Conservation (phyloP, 2,113 vertebrate genomes). For the Galeopterus variegatus region DNA sequence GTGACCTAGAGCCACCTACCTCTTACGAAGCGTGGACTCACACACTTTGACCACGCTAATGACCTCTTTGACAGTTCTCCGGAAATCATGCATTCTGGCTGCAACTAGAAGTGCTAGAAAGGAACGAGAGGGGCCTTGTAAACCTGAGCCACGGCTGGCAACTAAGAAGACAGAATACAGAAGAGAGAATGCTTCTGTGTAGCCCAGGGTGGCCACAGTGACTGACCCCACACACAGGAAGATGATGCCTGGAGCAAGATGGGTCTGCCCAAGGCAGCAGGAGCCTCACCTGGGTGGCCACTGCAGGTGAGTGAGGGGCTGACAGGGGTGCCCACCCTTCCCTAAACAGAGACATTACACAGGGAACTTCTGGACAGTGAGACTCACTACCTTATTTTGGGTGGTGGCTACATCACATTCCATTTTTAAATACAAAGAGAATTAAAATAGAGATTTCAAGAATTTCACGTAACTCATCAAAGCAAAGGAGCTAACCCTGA, state of each 20-base stretch:
- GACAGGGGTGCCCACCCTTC: not conserved
- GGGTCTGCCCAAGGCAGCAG: not conserved
- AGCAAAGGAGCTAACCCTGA: not conserved
- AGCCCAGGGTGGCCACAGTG: not conserved
- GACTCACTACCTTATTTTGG: not conserved
- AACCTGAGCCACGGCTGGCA: rapidly evolving
- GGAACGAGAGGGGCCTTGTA: not conserved
- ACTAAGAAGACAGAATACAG: rapidly evolving
- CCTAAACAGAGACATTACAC: not conserved
- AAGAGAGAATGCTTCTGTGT: no score
- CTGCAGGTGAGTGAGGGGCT: not conserved
- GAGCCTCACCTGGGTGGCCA: not conserved
- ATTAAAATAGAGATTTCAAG: not conserved
- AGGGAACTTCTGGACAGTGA: not conserved
- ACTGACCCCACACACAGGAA: rapidly evolving
- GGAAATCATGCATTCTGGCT: constrained; percentile 97
- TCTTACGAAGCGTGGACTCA: constrained; percentile 95
- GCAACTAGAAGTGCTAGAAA: constrained; percentile 95
- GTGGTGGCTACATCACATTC: rapidly evolving
- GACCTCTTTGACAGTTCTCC: constrained; percentile 96
- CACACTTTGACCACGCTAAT: constrained; percentile 98
- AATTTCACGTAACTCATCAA: not conserved
- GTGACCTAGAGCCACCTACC: constrained; percentile 86
- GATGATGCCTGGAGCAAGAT: not conserved
- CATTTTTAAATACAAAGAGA: rapidly evolving